These are phyloP conservation scores for Drosophila nannoptera DNA, from an alignment of 1,140 invertebrate genomes.

Conservation along the genomic window DNA sequence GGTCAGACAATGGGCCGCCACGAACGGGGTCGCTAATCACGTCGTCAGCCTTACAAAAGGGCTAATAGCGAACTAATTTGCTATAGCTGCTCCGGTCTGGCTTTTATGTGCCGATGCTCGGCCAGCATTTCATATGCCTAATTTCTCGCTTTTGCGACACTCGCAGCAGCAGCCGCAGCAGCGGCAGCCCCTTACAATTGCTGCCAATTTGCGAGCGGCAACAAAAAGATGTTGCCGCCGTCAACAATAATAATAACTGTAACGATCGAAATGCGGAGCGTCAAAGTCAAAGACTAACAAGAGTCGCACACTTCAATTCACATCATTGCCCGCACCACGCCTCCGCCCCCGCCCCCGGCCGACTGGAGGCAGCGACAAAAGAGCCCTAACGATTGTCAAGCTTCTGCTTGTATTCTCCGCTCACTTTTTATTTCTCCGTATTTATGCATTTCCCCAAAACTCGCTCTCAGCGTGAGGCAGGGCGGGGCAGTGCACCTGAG, in stretches of 20 bases:
- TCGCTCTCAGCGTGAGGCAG: too few species aligned
- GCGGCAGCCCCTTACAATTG: conserved; percentile 5
- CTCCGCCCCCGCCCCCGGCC: not conserved
- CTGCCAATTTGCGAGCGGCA: conserved; percentile 43
- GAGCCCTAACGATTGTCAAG: conserved; percentile 32
- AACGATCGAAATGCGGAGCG: conserved; percentile 21
- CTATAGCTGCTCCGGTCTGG: conserved; percentile 19
- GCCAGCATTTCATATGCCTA: not conserved
- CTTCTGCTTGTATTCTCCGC: conserved; percentile 30
- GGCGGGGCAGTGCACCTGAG: conserved; percentile 8
- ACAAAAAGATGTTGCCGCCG: not conserved
- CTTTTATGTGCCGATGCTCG: conserved; percentile 15
- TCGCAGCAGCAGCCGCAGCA: not conserved
- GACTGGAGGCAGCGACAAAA: not conserved
- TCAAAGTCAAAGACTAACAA: conserved; percentile 67
- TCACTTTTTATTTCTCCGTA: conserved; percentile 25
- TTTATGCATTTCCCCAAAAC: not conserved
- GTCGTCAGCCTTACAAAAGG: conserved; percentile 45
- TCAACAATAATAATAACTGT: conserved; percentile 8
- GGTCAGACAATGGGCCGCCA: conserved; percentile 30
- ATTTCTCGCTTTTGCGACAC: conserved; percentile 7
- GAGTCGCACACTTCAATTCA: conserved; percentile 37
- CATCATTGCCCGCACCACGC: not conserved
- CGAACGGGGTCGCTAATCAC: conserved; percentile 34
- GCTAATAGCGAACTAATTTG: conserved; percentile 58